These are phyloP conservation scores for Echinarachnius parma DNA, from an alignment of 53 echinoderm and acorn worm species.

Conservation along the genomic window DNA sequence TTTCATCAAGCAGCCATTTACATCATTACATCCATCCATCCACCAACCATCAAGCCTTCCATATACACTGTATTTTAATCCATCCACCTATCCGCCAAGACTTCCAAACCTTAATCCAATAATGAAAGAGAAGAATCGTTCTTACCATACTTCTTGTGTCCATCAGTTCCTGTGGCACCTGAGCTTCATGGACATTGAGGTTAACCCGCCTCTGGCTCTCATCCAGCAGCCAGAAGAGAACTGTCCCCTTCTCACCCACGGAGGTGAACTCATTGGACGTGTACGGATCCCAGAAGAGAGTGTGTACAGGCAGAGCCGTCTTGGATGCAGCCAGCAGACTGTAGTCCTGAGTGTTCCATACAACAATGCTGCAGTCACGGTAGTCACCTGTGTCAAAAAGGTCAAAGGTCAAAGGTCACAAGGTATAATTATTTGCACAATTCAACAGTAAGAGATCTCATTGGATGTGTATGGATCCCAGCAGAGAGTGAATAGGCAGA, in stretches of 20 bases:
- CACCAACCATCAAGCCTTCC: too few species aligned
- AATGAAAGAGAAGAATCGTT: too few species aligned
- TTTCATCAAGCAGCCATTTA: too few species aligned
- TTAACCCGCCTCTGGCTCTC: slow-evolving; percentile 82
- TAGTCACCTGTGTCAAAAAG: slow-evolving; percentile 99
- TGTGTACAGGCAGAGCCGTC: slow-evolving; percentile 82
- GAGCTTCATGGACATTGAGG: slow-evolving; percentile 89
- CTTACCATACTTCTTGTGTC: slow-evolving; percentile 77
- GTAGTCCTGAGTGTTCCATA: slow-evolving; percentile 94
- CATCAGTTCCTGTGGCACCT: slow-evolving; percentile 77
- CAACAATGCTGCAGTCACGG: slow-evolving; percentile 74
- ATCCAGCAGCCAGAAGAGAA: slow-evolving; percentile 96
- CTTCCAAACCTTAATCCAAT: too few species aligned
- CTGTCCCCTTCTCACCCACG: slow-evolving; percentile 84
- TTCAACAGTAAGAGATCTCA: slow-evolving; percentile 83
- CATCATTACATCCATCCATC: too few species aligned
- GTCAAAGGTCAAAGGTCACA: too few species aligned
- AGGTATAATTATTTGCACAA: too few species aligned
- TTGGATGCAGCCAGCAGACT: slow-evolving; percentile 79
- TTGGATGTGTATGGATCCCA: slow-evolving; percentile 96
- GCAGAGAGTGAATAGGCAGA: slow-evolving; percentile 64
- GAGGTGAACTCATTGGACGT: slow-evolving; percentile 90
- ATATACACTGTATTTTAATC: too few species aligned
- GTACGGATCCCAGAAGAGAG: slow-evolving; percentile 90
- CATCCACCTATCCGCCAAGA: too few species aligned